Conservation (phyloP, 2,888 invertebrate genomes). For the Acronicta alni region DNA sequence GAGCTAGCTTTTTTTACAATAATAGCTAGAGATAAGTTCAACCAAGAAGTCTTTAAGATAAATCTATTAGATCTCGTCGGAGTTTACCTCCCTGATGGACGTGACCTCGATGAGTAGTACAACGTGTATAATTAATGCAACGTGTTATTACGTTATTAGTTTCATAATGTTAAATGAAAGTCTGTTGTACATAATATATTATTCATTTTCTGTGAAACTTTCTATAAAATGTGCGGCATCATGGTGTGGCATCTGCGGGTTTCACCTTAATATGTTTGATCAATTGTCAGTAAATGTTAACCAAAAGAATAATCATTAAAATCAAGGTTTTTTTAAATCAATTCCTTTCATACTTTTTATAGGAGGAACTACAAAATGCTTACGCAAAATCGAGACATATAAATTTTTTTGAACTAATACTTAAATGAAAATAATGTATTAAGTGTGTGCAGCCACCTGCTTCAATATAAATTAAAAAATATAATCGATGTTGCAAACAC, state of each 20-base stretch:
- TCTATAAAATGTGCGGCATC: background rate
- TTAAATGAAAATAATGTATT: background rate
- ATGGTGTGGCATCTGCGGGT: too few species aligned
- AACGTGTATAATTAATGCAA: background rate
- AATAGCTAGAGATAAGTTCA: too few species aligned
- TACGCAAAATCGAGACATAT: too few species aligned
- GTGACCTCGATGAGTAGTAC: background rate
- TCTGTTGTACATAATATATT: background rate
- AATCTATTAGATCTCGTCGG: background rate
- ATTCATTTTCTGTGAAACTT: background rate
- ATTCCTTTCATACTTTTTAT: too few species aligned
- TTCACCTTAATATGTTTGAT: too few species aligned
- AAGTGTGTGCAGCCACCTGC: background rate
- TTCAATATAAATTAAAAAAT: background rate
- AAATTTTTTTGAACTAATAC: background rate
- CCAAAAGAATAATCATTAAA: too few species aligned
- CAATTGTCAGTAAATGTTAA: too few species aligned
- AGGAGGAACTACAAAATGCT: too few species aligned
- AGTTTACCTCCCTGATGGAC: background rate
- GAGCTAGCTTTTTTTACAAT: too few species aligned
- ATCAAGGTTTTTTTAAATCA: too few species aligned
- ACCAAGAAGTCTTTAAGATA: too few species aligned
- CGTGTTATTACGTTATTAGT: slow-evolving; percentile 1
- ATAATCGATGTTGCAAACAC: slow-evolving; percentile 4
- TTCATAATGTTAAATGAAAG: background rate